phyloP scores from a whole-genome alignment of 1,140 invertebrate genomes.

The Ephestia elutella region DNA sequence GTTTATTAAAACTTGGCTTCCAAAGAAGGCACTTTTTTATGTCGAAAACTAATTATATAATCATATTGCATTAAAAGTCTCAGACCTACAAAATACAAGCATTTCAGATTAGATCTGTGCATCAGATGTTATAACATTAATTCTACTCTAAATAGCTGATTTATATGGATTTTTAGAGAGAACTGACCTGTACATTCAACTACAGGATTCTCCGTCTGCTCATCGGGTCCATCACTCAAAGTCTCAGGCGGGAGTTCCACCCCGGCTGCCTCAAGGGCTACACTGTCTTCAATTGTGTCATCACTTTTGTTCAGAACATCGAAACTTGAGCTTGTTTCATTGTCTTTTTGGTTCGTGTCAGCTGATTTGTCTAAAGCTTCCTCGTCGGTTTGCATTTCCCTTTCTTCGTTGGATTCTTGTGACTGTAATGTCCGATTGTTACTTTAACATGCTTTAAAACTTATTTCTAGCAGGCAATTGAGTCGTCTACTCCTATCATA shows the following conservation, averaged over 20 bases:
- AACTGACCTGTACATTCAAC: constrained; percentile 23
- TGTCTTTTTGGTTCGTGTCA: neutral
- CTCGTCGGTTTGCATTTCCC: constrained; percentile 50
- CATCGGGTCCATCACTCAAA: constrained; percentile 20
- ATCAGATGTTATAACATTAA: too few relatives aligned
- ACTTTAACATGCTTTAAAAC: too few relatives aligned
- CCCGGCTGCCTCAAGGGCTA: constrained; percentile 11
- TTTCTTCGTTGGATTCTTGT: constrained; percentile 45
- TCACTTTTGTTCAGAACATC: constrained; percentile 9
- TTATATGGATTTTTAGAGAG: too few relatives aligned
- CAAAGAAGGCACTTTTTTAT: too few relatives aligned
- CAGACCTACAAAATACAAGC: too few relatives aligned
- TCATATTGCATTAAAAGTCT: too few relatives aligned
- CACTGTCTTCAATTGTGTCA: neutral
- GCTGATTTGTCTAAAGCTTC: constrained; percentile 23
- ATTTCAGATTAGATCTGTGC: too few relatives aligned
- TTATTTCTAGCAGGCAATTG: too few relatives aligned
- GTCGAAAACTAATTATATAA: too few relatives aligned
- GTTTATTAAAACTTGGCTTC: too few relatives aligned
- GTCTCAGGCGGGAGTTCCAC: constrained; percentile 20
- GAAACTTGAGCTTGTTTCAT: constrained; percentile 9
- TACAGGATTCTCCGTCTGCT: constrained; percentile 16
- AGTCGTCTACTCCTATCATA: too few relatives aligned
- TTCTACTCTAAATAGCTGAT: too few relatives aligned
- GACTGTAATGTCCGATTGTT: constrained; percentile 15